Evolutionary conservation across 1,140 invertebrate species (phyloP).

Genomic region (Prorops nasuta): DNA sequence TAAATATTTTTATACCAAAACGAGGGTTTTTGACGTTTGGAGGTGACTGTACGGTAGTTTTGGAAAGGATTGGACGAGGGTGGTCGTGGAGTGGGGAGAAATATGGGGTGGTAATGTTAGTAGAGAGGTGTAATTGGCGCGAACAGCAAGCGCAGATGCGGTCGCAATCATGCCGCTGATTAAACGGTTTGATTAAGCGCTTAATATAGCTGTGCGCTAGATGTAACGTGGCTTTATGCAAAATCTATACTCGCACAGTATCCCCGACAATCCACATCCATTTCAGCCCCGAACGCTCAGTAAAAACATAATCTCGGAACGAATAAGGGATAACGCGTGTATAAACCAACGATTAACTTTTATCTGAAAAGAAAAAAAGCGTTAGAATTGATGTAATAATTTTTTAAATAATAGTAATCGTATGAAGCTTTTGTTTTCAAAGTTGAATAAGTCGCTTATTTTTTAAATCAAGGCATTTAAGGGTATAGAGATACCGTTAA

Average conservation of each 20-base stretch:
- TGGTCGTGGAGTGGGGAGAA: background rate
- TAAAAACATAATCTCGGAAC: no score
- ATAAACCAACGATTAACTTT: no score
- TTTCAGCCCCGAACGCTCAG: no score
- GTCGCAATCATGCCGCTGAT: slow-evolving; percentile 49
- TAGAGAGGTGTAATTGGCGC: slow-evolving; percentile 38
- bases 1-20: background rate
- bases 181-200: slow-evolving; percentile 50
- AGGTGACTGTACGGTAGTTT: background rate
- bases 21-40: background rate
- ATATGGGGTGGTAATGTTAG: background rate
- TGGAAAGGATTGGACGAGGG: background rate
- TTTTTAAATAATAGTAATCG: no score
- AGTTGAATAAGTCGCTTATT: no score
- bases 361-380: no score
- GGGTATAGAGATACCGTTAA: no score
- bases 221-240: slow-evolving; percentile 33
- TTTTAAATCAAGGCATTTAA: no score
- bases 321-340: no score
- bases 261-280: no score
- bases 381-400: no score
- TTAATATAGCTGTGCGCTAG: slow-evolving; percentile 39
- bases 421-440: no score
- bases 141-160: slow-evolving; percentile 42
- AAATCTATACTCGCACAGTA: slow-evolving; percentile 26